Evolutionary conservation across 2,797 vertebrate genomes (phyloP).

Genomic region (Euphonia xanthogaster): DNA sequence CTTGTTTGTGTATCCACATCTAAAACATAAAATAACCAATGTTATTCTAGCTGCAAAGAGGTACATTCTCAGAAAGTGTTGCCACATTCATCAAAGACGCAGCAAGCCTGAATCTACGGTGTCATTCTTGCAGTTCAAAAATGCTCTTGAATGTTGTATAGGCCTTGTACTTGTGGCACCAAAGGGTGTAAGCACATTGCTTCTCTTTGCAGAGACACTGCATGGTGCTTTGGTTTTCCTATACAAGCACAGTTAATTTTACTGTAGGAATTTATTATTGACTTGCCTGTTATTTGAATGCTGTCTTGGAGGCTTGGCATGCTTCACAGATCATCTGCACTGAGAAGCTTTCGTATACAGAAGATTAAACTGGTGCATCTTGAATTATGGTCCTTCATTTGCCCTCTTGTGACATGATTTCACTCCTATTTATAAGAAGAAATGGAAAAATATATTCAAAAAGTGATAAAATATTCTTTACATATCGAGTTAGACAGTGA

Average conservation of each 20-base stretch:
- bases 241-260: not conserved
- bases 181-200: not conserved
- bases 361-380: constrained; percentile 38
- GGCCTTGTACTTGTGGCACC: not conserved
- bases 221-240: not conserved
- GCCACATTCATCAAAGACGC: not conserved
- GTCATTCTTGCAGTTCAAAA: not conserved
- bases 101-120: not conserved
- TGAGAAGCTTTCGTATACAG: constrained; percentile 15
- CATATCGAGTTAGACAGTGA: constrained; percentile 25
- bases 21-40: not conserved
- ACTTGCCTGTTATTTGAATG: constrained; percentile 14
- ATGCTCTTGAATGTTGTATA: not conserved
- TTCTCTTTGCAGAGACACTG: not conserved
- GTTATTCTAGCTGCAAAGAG: not conserved
- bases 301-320: not conserved
- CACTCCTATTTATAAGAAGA: constrained; percentile 42
- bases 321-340: constrained; percentile 12
- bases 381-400: constrained; percentile 65
- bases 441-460: constrained; percentile 30
- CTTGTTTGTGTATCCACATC: not conserved
- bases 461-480: constrained; percentile 37
- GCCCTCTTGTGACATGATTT: constrained; percentile 51
- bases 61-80: not conserved
- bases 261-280: constrained; percentile 40